Evolutionary conservation across 1,140 invertebrate genomes (phyloP).

Genomic region (Neodiprion virginianus): DNA sequence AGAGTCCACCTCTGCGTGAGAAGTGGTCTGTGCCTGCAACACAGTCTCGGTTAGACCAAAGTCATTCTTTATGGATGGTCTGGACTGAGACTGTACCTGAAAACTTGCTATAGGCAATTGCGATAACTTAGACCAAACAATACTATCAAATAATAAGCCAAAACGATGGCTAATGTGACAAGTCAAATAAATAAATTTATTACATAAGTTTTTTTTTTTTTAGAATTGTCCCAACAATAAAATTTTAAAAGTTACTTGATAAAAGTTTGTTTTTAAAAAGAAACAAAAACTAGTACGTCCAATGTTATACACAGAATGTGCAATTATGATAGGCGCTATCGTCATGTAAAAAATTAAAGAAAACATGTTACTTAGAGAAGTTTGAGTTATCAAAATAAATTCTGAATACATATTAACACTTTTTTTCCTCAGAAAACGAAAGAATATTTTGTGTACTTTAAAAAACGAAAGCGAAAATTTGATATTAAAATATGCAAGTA

Average conservation of each 20-base stretch:
- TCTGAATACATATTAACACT: too few species aligned
- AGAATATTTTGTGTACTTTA: not conserved
- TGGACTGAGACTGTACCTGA: conserved; percentile 63
- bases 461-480: not conserved
- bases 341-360: conserved; percentile 8
- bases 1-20: conserved; percentile 64
- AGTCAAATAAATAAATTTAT: too few species aligned
- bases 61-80: conserved; percentile 29
- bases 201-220: conserved; percentile 25
- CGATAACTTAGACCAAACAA: conserved; percentile 13
- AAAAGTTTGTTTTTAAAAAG: conserved; percentile 17
- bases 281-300: conserved; percentile 8
- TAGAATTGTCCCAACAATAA: conserved; percentile 12
- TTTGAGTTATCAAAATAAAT: not conserved
- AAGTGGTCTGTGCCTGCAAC: conserved; percentile 67
- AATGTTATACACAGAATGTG: not conserved
- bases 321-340: not conserved
- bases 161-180: not conserved
- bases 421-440: too few species aligned
- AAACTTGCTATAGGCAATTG: conserved; percentile 67
- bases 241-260: conserved; percentile 8
- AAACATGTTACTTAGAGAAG: not conserved
- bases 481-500: conserved; percentile 11
- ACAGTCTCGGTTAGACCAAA: conserved; percentile 52
- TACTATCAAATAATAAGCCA: conserved; percentile 6